These are phyloP conservation scores for Myrmecobius fasciatus DNA, from an alignment of 2,113 vertebrate species.

Conservation along the genomic window DNA sequence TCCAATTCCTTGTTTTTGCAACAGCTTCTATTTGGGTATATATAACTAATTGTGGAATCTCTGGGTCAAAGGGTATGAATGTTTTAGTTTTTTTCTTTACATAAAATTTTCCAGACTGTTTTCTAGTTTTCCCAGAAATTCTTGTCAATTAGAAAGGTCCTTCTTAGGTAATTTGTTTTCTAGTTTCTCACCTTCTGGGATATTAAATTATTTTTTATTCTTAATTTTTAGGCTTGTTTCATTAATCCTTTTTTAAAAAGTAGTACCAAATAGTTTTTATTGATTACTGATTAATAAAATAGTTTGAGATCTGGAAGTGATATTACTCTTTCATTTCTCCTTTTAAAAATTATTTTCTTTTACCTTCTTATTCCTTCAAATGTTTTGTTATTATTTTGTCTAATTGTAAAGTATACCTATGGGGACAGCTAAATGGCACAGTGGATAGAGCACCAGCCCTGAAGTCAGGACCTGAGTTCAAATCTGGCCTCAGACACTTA, in stretches of 20 bases:
- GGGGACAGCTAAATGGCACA: no score
- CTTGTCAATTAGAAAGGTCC: neutral
- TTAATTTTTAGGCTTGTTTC: neutral
- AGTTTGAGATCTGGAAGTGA: neutral
- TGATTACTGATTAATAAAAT: neutral
- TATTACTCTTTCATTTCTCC: neutral
- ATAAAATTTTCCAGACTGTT: neutral
- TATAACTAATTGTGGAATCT: neutral
- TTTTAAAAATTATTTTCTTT: neutral
- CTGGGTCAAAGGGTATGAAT: neutral
- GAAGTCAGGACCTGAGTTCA: no score
- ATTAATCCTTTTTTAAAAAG: neutral
- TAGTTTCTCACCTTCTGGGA: neutral
- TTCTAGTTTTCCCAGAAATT: neutral
- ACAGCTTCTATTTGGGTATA: neutral
- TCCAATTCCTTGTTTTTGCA: neutral
- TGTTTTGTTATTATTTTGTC: neutral
- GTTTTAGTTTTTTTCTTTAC: neutral
- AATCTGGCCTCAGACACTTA: no score
- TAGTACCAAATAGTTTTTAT: neutral
- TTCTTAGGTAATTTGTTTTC: neutral
- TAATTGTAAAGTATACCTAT: neutral
- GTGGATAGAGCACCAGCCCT: no score
- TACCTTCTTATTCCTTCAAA: neutral
- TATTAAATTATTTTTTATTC: neutral